Evolutionary conservation across 2,113 vertebrate genomes (phyloP).

Genomic region (Gymnorhina tibicen): DNA sequence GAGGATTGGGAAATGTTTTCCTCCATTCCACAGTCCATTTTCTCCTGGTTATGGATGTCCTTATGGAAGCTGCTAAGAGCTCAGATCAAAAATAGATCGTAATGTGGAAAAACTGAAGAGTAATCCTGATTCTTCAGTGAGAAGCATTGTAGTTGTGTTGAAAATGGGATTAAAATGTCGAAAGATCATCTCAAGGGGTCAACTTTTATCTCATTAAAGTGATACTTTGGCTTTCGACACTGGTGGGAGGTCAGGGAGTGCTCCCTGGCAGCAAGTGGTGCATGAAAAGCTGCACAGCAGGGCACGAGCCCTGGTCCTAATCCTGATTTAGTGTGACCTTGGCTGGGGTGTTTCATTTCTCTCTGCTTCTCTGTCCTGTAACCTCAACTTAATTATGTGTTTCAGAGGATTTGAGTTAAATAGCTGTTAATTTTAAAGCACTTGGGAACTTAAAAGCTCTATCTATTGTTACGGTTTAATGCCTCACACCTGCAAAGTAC

Average conservation of each 20-base stretch:
- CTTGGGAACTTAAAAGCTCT: neutral
- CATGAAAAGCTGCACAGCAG: neutral
- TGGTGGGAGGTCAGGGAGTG: neutral
- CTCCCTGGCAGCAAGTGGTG: neutral
- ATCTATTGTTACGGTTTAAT: neutral
- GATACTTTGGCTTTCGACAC: neutral
- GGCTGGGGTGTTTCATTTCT: neutral
- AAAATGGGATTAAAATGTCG: neutral
- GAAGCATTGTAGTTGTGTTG: neutral
- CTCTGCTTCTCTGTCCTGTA: neutral
- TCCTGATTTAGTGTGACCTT: neutral
- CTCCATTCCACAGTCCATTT: neutral
- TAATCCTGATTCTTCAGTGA: neutral
- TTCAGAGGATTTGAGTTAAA: neutral
- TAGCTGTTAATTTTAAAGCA: neutral
- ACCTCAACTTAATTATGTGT: neutral
- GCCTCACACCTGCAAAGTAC: neutral
- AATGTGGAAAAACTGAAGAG: neutral
- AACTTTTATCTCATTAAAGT: slow-evolving; percentile 20
- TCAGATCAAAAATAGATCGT: neutral
- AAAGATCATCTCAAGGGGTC: neutral
- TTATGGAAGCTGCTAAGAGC: neutral
- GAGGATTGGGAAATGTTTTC: neutral
- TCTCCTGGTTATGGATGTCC: neutral
- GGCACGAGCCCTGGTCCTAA: neutral